These are phyloP conservation scores for Apeira syringaria DNA, from an alignment of 2,888 invertebrate genomes.

Conservation along the genomic window DNA sequence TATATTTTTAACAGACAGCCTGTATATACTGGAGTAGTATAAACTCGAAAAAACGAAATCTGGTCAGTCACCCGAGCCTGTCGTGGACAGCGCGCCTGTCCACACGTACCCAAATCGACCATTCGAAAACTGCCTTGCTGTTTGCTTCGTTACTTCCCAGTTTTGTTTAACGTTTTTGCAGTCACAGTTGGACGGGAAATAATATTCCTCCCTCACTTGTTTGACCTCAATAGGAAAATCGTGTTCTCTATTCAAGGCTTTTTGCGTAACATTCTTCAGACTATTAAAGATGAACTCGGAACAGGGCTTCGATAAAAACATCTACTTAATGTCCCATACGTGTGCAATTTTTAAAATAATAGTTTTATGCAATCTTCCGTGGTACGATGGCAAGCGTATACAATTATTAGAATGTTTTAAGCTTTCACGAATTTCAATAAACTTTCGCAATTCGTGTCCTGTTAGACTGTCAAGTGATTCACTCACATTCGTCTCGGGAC, in stretches of 20 bases:
- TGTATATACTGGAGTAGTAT: no score
- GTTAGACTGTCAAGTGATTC: no score
- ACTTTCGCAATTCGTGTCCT: no score
- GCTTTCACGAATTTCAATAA: no score
- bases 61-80: no score
- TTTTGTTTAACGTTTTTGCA: conserved; percentile 45
- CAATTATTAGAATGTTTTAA: no score
- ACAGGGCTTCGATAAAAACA: not conserved
- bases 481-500: no score
- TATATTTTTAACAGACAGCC: no score
- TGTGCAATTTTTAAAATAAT: no score
- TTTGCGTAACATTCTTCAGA: conserved; percentile 1
- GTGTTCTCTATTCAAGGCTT: not conserved
- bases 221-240: conserved; percentile 2
- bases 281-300: conserved; percentile 1
- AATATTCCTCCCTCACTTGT: conserved; percentile 18
- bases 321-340: not conserved
- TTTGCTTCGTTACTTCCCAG: conserved; percentile 67
- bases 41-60: no score
- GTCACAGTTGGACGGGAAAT: conserved; percentile 27
- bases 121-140: conserved; percentile 52
- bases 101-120: conserved; percentile 36
- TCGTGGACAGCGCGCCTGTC: not conserved
- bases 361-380: no score
- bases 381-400: no score